A percentile compares a stretch with the other conserved stretches of the same genome.
These are phyloP conservation scores for Agapornis canus DNA, from an alignment of 2,797 vertebrate species.

Conservation along the genomic window DNA sequence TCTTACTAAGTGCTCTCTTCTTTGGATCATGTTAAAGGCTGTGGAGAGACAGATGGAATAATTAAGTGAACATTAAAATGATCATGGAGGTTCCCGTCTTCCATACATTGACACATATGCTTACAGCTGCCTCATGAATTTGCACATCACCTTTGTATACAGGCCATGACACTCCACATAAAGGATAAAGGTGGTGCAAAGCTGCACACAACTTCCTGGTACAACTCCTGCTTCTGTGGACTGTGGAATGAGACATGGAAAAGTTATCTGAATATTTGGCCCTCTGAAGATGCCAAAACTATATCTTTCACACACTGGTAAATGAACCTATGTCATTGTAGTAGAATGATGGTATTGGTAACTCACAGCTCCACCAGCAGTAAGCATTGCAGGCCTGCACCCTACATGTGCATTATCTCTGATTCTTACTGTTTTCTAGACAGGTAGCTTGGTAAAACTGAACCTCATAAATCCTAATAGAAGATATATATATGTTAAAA, in stretches of 20 bases:
- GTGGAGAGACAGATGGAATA: neutral
- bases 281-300: neutral
- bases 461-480: neutral
- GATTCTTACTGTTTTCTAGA: neutral
- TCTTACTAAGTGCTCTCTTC: neutral
- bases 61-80: neutral
- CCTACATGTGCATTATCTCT: neutral
- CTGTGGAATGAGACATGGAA: neutral
- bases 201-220: neutral
- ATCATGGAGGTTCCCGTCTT: neutral
- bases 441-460: neutral
- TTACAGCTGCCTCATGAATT: neutral
- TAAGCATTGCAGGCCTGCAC: neutral
- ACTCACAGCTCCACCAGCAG: neutral
- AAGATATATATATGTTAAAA: neutral
- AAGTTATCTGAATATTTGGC: neutral
- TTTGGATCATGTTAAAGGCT: neutral
- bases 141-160: accelerated
- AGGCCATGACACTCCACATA: neutral
- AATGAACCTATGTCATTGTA: neutral
- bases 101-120: neutral
- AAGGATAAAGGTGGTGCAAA: neutral
- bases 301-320: neutral
- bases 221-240: neutral
- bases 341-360: neutral